Evolutionary conservation across 2,113 vertebrate genomes (phyloP).

Genomic region (Aspidoscelis tigris): DNA sequence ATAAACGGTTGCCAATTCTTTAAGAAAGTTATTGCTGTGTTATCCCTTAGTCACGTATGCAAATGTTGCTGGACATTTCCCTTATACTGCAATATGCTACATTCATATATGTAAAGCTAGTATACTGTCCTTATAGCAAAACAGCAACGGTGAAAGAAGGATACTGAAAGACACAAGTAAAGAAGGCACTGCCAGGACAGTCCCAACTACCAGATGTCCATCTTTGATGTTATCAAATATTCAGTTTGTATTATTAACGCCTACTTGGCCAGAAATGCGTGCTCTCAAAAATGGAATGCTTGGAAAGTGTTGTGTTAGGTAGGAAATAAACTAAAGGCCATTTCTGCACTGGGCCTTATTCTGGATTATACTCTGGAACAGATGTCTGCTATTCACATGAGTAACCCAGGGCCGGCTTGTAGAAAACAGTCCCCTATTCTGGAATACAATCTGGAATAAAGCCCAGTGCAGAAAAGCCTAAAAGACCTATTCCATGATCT

Average conservation of each 20-base stretch:
- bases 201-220: neutral
- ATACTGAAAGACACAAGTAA: neutral
- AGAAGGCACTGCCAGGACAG: neutral
- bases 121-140: neutral
- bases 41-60: too few species aligned
- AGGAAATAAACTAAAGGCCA: too few species aligned
- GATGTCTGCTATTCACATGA: too few species aligned
- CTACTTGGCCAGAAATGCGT: neutral
- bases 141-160: neutral
- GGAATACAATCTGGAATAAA: too few species aligned
- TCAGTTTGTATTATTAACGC: neutral
- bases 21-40: too few species aligned
- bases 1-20: too few species aligned
- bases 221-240: neutral
- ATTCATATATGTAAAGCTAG: neutral
- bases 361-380: too few species aligned
- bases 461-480: neutral
- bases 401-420: too few species aligned
- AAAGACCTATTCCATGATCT: neutral
- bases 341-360: too few species aligned
- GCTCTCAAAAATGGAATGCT: neutral
- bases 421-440: too few species aligned
- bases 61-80: neutral
- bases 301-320: neutral
- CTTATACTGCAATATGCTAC: neutral